Evolutionary conservation across 2,113 vertebrate genomes (phyloP).

Genomic region (Oreocharis arfaki): DNA sequence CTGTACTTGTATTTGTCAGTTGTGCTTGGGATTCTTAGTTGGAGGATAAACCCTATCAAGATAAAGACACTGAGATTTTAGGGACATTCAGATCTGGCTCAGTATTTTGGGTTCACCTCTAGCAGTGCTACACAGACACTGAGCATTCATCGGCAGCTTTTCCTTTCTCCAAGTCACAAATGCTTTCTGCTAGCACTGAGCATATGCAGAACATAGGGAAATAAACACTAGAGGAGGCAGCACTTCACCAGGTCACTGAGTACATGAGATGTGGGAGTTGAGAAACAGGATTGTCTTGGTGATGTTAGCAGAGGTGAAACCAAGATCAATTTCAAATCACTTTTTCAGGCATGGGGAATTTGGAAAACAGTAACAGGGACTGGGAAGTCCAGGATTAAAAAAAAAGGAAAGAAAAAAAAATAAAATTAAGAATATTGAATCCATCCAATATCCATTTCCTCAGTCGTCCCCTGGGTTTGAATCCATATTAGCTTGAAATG

Average conservation of each 20-base stretch:
- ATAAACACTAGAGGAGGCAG: constrained; percentile 4
- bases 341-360: neutral
- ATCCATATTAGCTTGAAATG: neutral
- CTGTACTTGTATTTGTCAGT: neutral
- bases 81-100: neutral
- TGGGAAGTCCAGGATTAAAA: neutral
- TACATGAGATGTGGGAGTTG: neutral
- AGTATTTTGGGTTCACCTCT: neutral
- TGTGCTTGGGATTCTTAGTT: neutral
- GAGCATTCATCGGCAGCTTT: neutral
- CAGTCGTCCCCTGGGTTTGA: neutral
- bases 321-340: neutral
- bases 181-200: neutral
- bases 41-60: neutral
- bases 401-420: neutral
- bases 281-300: constrained; percentile 24
- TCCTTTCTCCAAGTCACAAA: neutral
- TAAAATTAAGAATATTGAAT: neutral
- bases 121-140: neutral
- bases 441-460: neutral
- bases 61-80: neutral
- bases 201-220: neutral
- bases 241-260: neutral
- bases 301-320: constrained; percentile 1
- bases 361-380: neutral